phyloP scores from a whole-genome alignment of 1,140 invertebrate genomes.

The Thaumetopoea pityocampa region DNA sequence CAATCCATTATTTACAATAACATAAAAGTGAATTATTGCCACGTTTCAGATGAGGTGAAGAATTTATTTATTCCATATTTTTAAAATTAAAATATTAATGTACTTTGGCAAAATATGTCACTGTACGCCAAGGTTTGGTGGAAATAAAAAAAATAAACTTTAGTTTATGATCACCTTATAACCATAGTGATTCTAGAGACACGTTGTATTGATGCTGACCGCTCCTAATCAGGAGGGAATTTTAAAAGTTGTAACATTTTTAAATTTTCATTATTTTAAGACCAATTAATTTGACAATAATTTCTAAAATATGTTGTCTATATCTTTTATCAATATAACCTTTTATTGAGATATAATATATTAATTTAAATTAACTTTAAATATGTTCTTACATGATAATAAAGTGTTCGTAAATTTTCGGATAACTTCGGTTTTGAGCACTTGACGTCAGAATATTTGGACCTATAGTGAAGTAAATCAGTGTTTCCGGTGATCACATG shows the following conservation, averaged over 20 bases:
- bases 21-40: background rate
- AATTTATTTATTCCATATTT: background rate
- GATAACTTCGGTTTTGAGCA: constrained; percentile 49
- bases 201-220: constrained; percentile 66
- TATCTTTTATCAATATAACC: background rate
- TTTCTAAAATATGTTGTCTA: background rate
- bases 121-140: no score
- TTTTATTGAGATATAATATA: constrained; percentile 5
- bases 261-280: background rate
- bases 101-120: background rate
- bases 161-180: constrained; percentile 33
- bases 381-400: constrained; percentile 22
- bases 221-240: constrained; percentile 63
- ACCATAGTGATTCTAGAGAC: constrained; percentile 50
- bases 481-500: constrained; percentile 78
- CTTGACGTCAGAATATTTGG: constrained; percentile 69
- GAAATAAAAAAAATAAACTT: constrained; percentile 10
- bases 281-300: background rate
- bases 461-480: constrained; percentile 68
- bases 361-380: constrained; percentile 12
- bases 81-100: background rate
- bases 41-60: no score
- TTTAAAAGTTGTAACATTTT: constrained; percentile 30
- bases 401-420: constrained; percentile 48
- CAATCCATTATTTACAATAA: no score